A percentile compares a stretch with the other conserved stretches of the same genome.
Evolutionary conservation across 2,797 vertebrate species (phyloP).

Genomic region (Vipera ursinii): DNA sequence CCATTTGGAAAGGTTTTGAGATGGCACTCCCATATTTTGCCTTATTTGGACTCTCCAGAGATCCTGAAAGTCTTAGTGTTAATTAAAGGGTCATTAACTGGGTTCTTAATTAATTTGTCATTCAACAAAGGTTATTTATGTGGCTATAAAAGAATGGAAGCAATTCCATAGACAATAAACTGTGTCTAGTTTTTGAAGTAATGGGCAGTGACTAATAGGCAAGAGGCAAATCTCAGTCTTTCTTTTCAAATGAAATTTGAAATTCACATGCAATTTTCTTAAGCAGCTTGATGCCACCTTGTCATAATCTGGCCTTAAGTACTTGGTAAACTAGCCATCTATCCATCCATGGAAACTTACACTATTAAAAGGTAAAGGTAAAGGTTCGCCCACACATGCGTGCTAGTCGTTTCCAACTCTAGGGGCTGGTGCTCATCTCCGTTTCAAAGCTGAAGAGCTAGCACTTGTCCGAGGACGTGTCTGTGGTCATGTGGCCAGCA

Average conservation of each 20-base stretch:
- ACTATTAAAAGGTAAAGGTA: no score
- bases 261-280: not conserved
- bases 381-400: no score
- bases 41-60: conserved; percentile 37
- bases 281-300: not conserved
- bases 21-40: conserved; percentile 22
- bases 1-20: conserved; percentile 36
- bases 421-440: no score
- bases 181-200: conserved; percentile 22
- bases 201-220: conserved; percentile 19
- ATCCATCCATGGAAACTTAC: not conserved
- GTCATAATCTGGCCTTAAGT: not conserved
- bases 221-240: conserved; percentile 9
- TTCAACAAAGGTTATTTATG: conserved; percentile 48
- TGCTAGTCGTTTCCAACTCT: no score
- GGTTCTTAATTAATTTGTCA: conserved; percentile 50
- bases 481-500: no score
- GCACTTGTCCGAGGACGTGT: no score
- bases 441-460: no score
- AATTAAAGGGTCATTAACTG: conserved; percentile 49
- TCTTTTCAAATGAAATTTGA: not conserved
- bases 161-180: conserved; percentile 22
- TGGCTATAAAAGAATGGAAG: conserved; percentile 30
- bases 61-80: conserved; percentile 31
- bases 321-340: not conserved